Percentiles rank a stretch among this genome's conserved stretches.
These are phyloP conservation scores for Sisor rabdophorus DNA, from an alignment of 2,113 vertebrate species.

Conservation along the genomic window DNA sequence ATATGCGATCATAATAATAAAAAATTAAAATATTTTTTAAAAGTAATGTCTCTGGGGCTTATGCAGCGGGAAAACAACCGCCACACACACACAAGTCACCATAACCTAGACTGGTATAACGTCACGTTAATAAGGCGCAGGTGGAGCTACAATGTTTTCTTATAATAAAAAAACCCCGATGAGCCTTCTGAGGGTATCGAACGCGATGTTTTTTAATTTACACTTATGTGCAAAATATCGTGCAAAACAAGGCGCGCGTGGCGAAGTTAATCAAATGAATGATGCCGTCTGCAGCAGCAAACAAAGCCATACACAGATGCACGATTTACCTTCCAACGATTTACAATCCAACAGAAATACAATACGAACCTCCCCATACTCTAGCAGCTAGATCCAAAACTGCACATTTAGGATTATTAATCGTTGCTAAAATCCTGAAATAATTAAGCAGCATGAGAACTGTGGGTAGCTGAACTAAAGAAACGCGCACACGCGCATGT, in stretches of 20 bases:
- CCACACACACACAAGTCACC: constrained; percentile 10
- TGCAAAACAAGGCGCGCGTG: constrained; percentile 37
- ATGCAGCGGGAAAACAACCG: constrained; percentile 47
- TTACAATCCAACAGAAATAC: neutral
- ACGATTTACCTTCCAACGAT: constrained; percentile 4
- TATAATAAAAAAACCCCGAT: neutral
- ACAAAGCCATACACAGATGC: constrained; percentile 42
- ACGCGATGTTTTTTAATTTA: constrained; percentile 25
- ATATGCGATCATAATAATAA: no score
- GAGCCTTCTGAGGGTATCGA: neutral
- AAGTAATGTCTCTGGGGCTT: neutral
- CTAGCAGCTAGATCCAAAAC: constrained; percentile 5
- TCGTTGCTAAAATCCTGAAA: neutral
- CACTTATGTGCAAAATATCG: constrained; percentile 47
- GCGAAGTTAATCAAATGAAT: constrained; percentile 52
- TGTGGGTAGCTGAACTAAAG: neutral
- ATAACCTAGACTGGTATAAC: constrained; percentile 38
- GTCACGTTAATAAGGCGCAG: constrained; percentile 32
- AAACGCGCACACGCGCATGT: constrained; percentile 3
- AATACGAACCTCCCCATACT: neutral
- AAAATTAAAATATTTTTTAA: no score
- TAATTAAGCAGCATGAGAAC: neutral
- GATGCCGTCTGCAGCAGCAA: constrained; percentile 39
- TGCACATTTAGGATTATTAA: neutral
- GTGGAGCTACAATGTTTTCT: constrained; percentile 13